Evolutionary conservation across 2,113 vertebrate species (phyloP), one percentile per base, ranked within the genome.

Genomic region (Petroica traversi): DNA sequence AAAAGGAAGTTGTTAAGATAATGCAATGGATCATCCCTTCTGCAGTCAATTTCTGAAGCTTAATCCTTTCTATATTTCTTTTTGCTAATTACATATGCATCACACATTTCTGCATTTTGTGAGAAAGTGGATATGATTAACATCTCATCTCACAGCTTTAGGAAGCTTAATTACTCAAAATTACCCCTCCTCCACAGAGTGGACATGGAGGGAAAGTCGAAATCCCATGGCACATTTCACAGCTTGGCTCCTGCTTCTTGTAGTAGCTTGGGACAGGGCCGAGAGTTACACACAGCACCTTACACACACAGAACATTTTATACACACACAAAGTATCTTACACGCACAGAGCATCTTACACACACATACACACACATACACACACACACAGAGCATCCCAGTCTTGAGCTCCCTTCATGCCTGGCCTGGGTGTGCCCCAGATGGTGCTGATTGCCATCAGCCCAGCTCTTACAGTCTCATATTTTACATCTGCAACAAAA

Each of bases 1-100:
- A 77, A 71, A 92, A 80, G 78, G 85, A 96, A 93, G 78, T 63
- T 90, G 71, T 63, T 59, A 38, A 71, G 59, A 71, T 77, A 87
- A 93, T 67, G 51, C 72, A 77, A 41, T 83, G 72, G 83, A 88
- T 91, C 92, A 74, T n/a, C 40, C 59, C 43, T 90, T 77, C 75
- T 13, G 8, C 66, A 85, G 81, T 19, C 74, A 49, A 63, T 83
- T 89, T 86, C 64, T 83, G 62, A 94, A 63, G 48, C 51, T 92
- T 89, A 92, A 93, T 89, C 89, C 75, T 73, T 68, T 51, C 77
- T 58, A 6, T 33, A 77, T 62, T 90, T 88, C 84, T 88, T 54
- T 80, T 66, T 2, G 4, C 23, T 73, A 24, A 88, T 94, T 79
- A 66, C 12, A 66, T 9, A 77, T 36, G 71, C 41, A 85, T 49